Percentiles rank a stretch among this genome's conserved stretches.
Conservation (phyloP, 2,113 vertebrate species). For the Corythornis madagascariensis region DNA sequence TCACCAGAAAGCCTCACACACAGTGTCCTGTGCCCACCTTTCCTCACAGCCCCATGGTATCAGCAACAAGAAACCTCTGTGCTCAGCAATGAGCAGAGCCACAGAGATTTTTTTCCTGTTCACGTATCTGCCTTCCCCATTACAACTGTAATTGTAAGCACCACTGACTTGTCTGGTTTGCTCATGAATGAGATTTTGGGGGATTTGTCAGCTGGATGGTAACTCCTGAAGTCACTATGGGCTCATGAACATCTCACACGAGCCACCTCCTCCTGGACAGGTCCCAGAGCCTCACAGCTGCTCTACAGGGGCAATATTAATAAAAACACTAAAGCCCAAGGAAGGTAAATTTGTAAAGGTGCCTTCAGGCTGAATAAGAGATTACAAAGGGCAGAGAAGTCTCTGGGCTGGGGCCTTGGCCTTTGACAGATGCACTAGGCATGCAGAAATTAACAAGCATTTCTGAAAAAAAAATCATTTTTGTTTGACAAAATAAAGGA, state of each 20-base stretch:
- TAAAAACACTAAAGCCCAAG: neutral
- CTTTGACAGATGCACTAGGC: neutral
- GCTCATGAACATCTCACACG: neutral
- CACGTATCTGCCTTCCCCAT: neutral
- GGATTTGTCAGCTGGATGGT: neutral
- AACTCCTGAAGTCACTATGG: neutral
- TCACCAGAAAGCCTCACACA: neutral
- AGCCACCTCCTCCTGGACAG: neutral
- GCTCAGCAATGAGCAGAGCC: fast-evolving
- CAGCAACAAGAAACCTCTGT: neutral
- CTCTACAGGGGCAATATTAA: neutral
- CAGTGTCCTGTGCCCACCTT: neutral
- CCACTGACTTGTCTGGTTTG: neutral
- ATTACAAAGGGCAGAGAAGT: neutral
- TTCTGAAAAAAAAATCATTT: neutral
- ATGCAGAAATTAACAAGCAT: neutral
- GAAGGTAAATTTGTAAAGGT: neutral
- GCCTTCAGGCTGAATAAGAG: neutral
- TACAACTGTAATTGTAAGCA: neutral
- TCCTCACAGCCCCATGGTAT: fast-evolving
- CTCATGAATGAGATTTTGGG: neutral
- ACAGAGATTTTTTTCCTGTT: neutral
- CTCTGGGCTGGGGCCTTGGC: neutral
- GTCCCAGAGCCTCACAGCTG: neutral
- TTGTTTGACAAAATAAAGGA: neutral